These are phyloP conservation scores for Trialeurodes vaporariorum DNA, from an alignment of 1,140 invertebrate species.

Conservation along the genomic window DNA sequence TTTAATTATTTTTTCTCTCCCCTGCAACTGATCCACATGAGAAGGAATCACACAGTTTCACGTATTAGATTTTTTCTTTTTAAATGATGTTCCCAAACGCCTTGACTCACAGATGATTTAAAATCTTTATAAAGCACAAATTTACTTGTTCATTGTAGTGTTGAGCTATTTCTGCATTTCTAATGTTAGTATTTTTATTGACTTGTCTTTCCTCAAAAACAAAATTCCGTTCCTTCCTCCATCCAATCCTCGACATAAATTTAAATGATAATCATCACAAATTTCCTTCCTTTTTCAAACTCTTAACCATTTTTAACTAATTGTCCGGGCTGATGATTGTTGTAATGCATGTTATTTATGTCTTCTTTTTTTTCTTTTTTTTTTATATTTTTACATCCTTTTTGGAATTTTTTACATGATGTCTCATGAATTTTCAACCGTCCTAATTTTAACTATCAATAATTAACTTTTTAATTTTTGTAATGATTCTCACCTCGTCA, in stretches of 20 bases:
- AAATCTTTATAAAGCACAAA: too few species aligned
- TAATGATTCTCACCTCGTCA: too few species aligned
- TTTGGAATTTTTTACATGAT: too few species aligned
- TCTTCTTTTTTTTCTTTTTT: conserved; percentile 9
- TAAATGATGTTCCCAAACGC: too few species aligned
- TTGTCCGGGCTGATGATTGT: conserved; percentile 26
- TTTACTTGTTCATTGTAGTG: neutral
- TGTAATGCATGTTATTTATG: conserved; percentile 3
- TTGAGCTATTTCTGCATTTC: conserved; percentile 40
- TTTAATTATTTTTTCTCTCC: too few species aligned
- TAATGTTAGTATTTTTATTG: conserved; percentile 57
- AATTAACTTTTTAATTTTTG: too few species aligned
- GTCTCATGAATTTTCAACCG: conserved; percentile 10
- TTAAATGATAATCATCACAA: conserved; percentile 31
- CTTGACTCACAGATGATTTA: too few species aligned
- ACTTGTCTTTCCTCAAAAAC: conserved; percentile 66
- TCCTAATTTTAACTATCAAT: conserved; percentile 9
- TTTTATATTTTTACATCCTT: too few species aligned
- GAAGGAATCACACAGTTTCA: too few species aligned
- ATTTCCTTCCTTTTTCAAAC: conserved; percentile 26
- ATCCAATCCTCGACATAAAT: conserved; percentile 39
- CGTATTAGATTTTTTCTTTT: too few species aligned
- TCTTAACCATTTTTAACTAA: conserved; percentile 23
- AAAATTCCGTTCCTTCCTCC: conserved; percentile 47
- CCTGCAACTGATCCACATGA: too few species aligned